A percentile compares a stretch with the other conserved stretches of the same genome.
These are phyloP conservation scores for Ceramica pisi DNA, from an alignment of 2,888 invertebrate genomes.

Conservation along the genomic window DNA sequence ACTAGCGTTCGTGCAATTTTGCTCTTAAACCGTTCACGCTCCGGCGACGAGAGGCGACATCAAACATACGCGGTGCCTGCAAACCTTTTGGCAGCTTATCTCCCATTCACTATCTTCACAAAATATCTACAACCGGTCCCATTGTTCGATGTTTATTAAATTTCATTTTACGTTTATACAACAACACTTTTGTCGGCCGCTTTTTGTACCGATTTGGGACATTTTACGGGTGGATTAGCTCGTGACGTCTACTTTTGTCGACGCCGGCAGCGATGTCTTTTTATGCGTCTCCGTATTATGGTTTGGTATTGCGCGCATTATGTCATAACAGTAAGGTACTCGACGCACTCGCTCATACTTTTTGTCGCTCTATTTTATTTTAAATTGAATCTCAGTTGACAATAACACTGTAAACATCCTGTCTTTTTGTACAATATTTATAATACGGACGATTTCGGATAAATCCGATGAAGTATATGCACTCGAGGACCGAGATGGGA, in stretches of 20 bases:
- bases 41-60: slow-evolving; percentile 88
- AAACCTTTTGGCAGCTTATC: slow-evolving; percentile 90
- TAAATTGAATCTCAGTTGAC: slow-evolving; percentile 88
- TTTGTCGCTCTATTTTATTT: slow-evolving; percentile 84
- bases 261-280: slow-evolving; percentile 86
- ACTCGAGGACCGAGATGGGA: slow-evolving; percentile 44
- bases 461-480: slow-evolving; percentile 32
- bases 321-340: slow-evolving; percentile 90
- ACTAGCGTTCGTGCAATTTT: slow-evolving; percentile 87
- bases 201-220: slow-evolving; percentile 89
- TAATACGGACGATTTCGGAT: slow-evolving; percentile 63
- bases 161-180: slow-evolving; percentile 90
- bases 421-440: slow-evolving; percentile 82
- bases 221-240: slow-evolving; percentile 90
- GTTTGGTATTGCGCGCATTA: slow-evolving; percentile 89
- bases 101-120: slow-evolving; percentile 88
- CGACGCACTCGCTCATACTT: slow-evolving; percentile 78
- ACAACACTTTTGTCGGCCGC: slow-evolving; percentile 90
- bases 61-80: slow-evolving; percentile 87
- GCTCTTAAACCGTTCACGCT: slow-evolving; percentile 89
- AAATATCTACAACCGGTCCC: slow-evolving; percentile 84
- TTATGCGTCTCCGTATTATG: slow-evolving; percentile 85
- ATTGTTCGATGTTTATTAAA: slow-evolving; percentile 90
- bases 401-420: slow-evolving; percentile 88
- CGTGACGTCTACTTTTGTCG: slow-evolving; percentile 85